Evolutionary conservation across 2,797 vertebrate species (phyloP).

Genomic region (Gymnodraco acuticeps): DNA sequence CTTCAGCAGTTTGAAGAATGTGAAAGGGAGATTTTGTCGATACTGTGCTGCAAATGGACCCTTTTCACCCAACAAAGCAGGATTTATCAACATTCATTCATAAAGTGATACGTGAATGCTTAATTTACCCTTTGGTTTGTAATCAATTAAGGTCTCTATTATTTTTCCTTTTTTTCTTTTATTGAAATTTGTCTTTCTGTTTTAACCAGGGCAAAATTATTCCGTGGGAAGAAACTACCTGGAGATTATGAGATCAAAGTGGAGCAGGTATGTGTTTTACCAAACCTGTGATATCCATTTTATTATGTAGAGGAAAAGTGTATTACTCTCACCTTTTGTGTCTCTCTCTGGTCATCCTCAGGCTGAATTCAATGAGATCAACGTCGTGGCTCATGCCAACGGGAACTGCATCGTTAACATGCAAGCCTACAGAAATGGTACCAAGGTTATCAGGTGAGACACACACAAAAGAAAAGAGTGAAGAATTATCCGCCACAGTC

Average conservation of each 20-base stretch:
- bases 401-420: constrained; percentile 93
- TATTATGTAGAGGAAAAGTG: constrained; percentile 19
- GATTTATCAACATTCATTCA: background rate
- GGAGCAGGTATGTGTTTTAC: constrained; percentile 89
- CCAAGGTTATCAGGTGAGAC: constrained; percentile 93
- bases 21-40: constrained; percentile 14
- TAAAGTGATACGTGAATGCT: background rate
- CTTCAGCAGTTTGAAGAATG: constrained; percentile 20
- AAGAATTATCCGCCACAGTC: background rate
- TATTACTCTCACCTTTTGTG: constrained; percentile 17
- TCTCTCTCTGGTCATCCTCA: constrained; percentile 58
- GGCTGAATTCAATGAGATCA: constrained; percentile 97
- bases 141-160: constrained; percentile 9
- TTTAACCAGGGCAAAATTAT: constrained; percentile 90
- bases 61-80: background rate
- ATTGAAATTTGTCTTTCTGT: constrained; percentile 30
- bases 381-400: constrained; percentile 93
- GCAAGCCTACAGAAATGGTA: constrained; percentile 91
- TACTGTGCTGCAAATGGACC: background rate
- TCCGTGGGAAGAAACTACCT: constrained; percentile 93
- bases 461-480: background rate
- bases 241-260: constrained; percentile 96
- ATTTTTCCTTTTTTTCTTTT: background rate
- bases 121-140: background rate
- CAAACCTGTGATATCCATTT: constrained; percentile 19